Evolutionary conservation across 2,888 invertebrate species (phyloP).

Genomic region (Myopa testacea): DNA sequence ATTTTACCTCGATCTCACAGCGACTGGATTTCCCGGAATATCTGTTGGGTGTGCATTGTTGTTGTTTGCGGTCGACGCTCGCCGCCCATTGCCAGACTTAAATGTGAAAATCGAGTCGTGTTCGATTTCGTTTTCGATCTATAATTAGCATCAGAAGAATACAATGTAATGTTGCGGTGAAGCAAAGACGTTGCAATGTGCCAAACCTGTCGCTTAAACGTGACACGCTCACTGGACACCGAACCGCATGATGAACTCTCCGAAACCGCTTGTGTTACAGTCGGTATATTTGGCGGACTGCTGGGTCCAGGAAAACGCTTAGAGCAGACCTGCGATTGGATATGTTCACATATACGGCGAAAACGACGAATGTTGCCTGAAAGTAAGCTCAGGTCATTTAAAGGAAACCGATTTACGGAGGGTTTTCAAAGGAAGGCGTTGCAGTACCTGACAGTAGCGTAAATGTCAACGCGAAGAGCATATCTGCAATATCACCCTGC

Average conservation of each 20-base stretch:
- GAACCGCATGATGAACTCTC: constrained; percentile 69
- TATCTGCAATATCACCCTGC: constrained; percentile 75
- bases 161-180: neutral
- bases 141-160: constrained; percentile 24
- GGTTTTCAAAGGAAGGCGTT: neutral
- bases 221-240: constrained; percentile 68
- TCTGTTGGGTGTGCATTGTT: constrained; percentile 66
- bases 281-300: constrained; percentile 67
- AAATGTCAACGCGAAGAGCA: constrained; percentile 93
- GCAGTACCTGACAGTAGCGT: constrained; percentile 88
- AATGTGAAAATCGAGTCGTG: constrained; percentile 67
- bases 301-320: constrained; percentile 69
- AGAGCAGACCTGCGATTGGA: constrained; percentile 84
- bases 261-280: constrained; percentile 69
- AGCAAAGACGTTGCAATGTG: neutral
- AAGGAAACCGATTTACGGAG: neutral
- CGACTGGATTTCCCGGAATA: constrained; percentile 66
- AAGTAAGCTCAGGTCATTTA: neutral
- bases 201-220: constrained; percentile 66
- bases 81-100: constrained; percentile 66
- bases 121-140: constrained; percentile 68
- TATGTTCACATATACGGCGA: constrained; percentile 95
- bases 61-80: constrained; percentile 67
- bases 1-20: constrained; percentile 68
- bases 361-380: constrained; percentile 95